These are phyloP conservation scores for Atta texana DNA, from an alignment of 1,140 invertebrate species.

Conservation along the genomic window DNA sequence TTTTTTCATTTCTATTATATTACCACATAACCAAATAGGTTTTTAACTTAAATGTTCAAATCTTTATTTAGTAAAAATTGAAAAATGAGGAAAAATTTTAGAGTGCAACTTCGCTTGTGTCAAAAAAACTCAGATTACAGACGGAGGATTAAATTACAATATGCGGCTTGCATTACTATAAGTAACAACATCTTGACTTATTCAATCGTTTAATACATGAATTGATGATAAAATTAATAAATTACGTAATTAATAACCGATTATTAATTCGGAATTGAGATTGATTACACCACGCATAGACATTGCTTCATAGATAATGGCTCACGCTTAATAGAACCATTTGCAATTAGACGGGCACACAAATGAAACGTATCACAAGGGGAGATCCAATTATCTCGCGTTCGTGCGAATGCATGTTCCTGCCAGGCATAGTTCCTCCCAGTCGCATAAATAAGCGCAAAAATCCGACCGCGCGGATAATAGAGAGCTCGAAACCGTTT, in stretches of 20 bases:
- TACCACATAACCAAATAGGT: too few species aligned
- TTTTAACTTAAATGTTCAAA: too few species aligned
- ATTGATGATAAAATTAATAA: slow-evolving; percentile 40
- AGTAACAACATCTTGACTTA: neutral
- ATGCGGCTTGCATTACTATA: neutral
- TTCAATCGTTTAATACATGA: neutral
- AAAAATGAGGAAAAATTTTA: too few species aligned
- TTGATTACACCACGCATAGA: slow-evolving; percentile 20
- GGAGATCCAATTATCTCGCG: slow-evolving; percentile 59
- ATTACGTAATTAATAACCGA: slow-evolving; percentile 40
- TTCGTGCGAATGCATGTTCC: slow-evolving; percentile 58
- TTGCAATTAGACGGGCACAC: slow-evolving; percentile 40
- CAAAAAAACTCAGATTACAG: too few species aligned
- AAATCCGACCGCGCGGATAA: slow-evolving; percentile 56
- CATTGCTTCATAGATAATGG: neutral
- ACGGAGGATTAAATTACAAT: neutral
- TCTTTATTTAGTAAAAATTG: too few species aligned
- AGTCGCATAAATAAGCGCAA: slow-evolving; percentile 55
- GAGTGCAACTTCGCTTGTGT: too few species aligned
- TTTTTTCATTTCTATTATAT: too few species aligned
- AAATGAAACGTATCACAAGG: slow-evolving; percentile 13
- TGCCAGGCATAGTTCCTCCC: slow-evolving; percentile 7
- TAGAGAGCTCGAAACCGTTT: slow-evolving; percentile 50
- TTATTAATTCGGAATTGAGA: slow-evolving; percentile 30
- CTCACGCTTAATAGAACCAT: slow-evolving; percentile 47